A percentile compares a stretch with the other conserved stretches of the same genome.
phyloP scores from a whole-genome alignment of 2,888 invertebrate species.

The Acanthosepion pharaonis region DNA sequence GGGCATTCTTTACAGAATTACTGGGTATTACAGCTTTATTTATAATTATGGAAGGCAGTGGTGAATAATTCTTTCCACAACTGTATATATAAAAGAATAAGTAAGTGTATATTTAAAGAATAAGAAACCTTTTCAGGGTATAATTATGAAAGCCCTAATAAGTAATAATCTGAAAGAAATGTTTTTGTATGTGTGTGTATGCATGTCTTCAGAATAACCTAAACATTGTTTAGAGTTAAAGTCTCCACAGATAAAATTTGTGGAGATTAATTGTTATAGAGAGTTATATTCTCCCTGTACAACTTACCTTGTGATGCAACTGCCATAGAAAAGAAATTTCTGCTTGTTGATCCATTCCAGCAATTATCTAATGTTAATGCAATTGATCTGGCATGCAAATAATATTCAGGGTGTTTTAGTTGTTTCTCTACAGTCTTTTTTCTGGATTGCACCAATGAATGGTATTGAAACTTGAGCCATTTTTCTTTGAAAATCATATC shows the following conservation, averaged over 20 bases:
- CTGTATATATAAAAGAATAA: too few species aligned
- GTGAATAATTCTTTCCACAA: too few species aligned
- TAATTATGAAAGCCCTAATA: too few species aligned
- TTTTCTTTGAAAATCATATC: slow-evolving; percentile 71
- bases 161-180: too few species aligned
- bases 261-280: background rate
- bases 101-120: too few species aligned
- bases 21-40: too few species aligned
- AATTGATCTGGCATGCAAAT: slow-evolving; percentile 64
- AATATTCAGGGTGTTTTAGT: slow-evolving; percentile 58
- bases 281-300: background rate
- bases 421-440: slow-evolving; percentile 53
- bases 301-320: slow-evolving; percentile 69
- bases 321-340: slow-evolving; percentile 71
- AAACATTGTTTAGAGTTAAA: background rate
- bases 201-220: background rate
- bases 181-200: too few species aligned
- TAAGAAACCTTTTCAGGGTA: too few species aligned
- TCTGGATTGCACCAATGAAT: slow-evolving; percentile 60
- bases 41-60: too few species aligned
- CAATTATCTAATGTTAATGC: slow-evolving; percentile 66
- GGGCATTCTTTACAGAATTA: too few species aligned
- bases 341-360: slow-evolving; percentile 68
- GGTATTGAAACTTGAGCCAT: slow-evolving; percentile 70
- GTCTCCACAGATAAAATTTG: background rate